Evolutionary conservation across 2,888 invertebrate genomes (phyloP).

Genomic region (Galerucella nymphaeae): DNA sequence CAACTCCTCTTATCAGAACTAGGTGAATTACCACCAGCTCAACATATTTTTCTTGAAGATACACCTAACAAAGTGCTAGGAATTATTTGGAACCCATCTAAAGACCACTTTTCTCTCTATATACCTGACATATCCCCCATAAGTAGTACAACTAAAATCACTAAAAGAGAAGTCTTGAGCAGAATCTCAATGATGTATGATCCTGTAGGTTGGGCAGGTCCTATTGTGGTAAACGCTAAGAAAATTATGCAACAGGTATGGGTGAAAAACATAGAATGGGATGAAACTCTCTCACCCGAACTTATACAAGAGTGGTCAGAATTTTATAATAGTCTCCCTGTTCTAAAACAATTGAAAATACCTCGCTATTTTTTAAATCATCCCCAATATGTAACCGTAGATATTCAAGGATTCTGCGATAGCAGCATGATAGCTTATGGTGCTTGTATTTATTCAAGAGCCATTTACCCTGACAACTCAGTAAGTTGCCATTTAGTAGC

Average conservation of each 20-base stretch:
- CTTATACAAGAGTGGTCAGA: constrained; percentile 11
- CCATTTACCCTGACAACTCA: constrained; percentile 13
- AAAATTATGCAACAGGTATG: neutral
- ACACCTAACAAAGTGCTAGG: constrained; percentile 1
- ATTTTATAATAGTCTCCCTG: constrained; percentile 3
- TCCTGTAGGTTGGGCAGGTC: neutral
- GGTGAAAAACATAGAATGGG: neutral
- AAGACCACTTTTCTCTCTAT: neutral
- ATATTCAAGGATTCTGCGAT: constrained; percentile 19
- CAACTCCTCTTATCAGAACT: too few relatives aligned
- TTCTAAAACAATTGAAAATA: constrained; percentile 11
- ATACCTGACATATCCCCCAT: constrained; percentile 3
- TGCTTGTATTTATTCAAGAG: constrained; percentile 14
- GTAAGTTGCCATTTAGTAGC: neutral
- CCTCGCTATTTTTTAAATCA: constrained; percentile 13
- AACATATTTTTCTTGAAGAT: neutral
- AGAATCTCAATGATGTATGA: constrained; percentile 6
- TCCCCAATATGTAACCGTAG: neutral
- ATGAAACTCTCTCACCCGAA: neutral
- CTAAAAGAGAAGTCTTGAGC: neutral
- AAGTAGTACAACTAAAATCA: neutral
- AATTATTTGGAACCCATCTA: constrained; percentile 6
- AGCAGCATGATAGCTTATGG: constrained; percentile 15
- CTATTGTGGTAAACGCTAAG: neutral
- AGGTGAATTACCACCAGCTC: neutral